These are phyloP conservation scores for Plecturocebus donacophilus DNA, from an alignment of 2,113 vertebrate species.

Conservation along the genomic window DNA sequence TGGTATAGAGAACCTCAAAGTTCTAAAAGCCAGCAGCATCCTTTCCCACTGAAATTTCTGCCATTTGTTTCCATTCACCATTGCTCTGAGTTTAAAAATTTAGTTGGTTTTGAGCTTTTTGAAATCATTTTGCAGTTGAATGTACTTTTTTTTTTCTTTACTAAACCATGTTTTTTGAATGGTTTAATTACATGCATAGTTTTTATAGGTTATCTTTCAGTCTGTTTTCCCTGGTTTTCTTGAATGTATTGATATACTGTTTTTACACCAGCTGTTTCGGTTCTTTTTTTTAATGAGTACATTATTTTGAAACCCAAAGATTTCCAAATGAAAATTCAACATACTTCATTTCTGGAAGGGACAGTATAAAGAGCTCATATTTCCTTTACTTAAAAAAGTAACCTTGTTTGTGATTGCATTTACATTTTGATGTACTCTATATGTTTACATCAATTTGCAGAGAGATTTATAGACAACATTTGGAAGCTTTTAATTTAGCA, in stretches of 20 bases:
- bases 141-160: slow-evolving; percentile 5
- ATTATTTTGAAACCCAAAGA: background rate
- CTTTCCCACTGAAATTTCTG: background rate
- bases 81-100: background rate
- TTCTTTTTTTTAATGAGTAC: background rate
- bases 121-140: slow-evolving; percentile 21
- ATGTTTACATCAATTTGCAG: background rate
- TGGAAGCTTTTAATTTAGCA: background rate
- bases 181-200: background rate
- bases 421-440: background rate
- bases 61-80: background rate
- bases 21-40: background rate
- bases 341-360: background rate
- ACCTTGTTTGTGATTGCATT: background rate
- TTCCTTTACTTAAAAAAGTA: slow-evolving; percentile 38
- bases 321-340: slow-evolving; percentile 6
- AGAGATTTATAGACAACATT: background rate
- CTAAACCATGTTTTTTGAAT: background rate
- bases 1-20: background rate
- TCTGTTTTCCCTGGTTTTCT: background rate
- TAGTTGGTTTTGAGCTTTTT: slow-evolving; percentile 37
- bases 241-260: background rate
- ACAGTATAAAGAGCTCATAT: background rate
- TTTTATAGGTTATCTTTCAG: background rate
- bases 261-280: background rate